These are phyloP conservation scores for Pocillopora damicornis DNA, from an alignment of 64 coral and sea anemone species.

Conservation along the genomic window DNA sequence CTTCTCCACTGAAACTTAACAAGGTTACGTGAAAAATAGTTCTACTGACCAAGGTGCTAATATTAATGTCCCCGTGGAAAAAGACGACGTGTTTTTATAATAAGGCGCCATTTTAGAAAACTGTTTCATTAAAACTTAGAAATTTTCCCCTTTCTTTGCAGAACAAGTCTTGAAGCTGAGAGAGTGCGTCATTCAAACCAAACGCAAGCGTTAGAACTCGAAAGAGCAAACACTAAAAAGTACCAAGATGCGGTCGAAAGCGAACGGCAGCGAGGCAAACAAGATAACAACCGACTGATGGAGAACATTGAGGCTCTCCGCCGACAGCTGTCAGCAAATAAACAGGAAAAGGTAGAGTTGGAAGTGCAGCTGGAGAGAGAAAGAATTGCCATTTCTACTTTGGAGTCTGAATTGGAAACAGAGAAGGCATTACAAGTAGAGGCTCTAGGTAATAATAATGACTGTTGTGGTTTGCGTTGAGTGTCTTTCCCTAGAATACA, in stretches of 20 bases:
- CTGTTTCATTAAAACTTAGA: too few relatives aligned
- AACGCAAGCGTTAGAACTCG: constrained; percentile 80
- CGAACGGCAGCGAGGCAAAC: constrained; percentile 63
- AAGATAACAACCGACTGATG: constrained; percentile 52
- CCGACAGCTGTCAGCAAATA: constrained; percentile 44
- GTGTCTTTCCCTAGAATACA: too few relatives aligned
- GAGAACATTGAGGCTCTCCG: constrained; percentile 59
- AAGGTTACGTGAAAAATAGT: too few relatives aligned
- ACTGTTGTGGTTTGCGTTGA: too few relatives aligned
- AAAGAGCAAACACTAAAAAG: constrained; percentile 76
- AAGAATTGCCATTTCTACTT: constrained; percentile 58
- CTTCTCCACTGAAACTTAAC: too few relatives aligned
- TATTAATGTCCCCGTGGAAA: too few relatives aligned
- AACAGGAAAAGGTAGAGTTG: constrained; percentile 64
- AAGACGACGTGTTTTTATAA: too few relatives aligned
- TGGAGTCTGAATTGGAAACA: constrained; percentile 80
- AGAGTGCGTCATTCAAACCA: constrained; percentile 68
- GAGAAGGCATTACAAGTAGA: constrained; percentile 68
- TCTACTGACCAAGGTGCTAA: too few relatives aligned
- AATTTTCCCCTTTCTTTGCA: background rate
- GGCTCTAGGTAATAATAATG: constrained; percentile 48
- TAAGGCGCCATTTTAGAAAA: too few relatives aligned
- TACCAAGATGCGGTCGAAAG: constrained; percentile 74
- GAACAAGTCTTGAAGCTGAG: constrained; percentile 81
- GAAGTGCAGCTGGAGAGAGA: constrained; percentile 70